These are phyloP conservation scores for Sturnira hondurensis DNA, from an alignment of 2,113 vertebrate genomes.

Conservation along the genomic window DNA sequence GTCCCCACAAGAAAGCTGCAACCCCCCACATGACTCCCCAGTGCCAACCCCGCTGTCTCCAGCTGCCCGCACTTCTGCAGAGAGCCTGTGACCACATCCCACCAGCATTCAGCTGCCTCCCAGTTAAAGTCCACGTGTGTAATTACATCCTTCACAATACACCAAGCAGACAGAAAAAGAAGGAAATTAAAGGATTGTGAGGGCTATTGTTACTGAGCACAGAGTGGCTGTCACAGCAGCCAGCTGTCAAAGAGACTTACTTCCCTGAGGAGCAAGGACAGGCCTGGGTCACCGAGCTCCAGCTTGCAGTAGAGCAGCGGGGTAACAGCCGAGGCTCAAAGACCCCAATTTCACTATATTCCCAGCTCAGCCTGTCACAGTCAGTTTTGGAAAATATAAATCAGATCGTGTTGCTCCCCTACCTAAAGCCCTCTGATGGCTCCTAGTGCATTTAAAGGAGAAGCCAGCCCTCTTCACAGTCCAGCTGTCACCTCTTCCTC, in stretches of 20 bases:
- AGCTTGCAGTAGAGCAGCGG: neutral
- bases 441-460: neutral
- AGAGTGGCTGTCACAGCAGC: neutral
- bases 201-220: too few relatives aligned
- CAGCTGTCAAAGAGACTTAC: neutral
- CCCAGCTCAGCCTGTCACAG: neutral
- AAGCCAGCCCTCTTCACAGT: neutral
- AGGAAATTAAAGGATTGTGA: neutral
- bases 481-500: neutral
- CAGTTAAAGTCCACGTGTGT: accelerated
- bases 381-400: neutral
- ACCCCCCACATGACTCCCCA: neutral
- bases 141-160: neutral
- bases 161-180: neutral
- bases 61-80: neutral
- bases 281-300: neutral
- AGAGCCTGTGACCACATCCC: accelerated
- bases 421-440: neutral
- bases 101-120: neutral
- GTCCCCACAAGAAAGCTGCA: neutral
- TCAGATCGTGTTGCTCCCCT: neutral
- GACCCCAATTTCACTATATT: neutral
- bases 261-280: neutral
- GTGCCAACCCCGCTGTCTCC: too few relatives aligned
- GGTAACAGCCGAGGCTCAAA: neutral